Evolutionary conservation across 2,113 vertebrate genomes (phyloP).

Genomic region (Callipepla squamata): DNA sequence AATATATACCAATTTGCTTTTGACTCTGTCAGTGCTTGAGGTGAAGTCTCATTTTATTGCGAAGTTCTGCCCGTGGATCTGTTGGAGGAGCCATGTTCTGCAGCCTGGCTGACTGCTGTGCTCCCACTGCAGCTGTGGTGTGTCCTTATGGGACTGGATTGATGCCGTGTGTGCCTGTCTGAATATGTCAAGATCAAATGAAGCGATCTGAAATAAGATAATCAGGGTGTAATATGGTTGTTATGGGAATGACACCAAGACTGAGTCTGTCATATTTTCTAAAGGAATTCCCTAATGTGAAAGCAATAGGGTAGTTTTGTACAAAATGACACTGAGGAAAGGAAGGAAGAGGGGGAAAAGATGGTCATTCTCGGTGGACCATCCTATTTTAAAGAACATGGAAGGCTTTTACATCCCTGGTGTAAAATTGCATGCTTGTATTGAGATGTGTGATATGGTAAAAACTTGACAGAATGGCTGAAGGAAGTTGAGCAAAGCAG

Average conservation of each 20-base stretch:
- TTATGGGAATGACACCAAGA: not conserved
- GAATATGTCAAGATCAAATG: not conserved
- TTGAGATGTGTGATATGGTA: not conserved
- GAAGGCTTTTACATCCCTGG: not conserved
- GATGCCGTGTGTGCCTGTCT: not conserved
- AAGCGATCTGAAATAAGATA: not conserved
- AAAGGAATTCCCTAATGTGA: not conserved
- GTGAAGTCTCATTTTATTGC: not conserved
- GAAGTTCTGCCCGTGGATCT: not conserved
- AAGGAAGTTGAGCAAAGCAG: not conserved
- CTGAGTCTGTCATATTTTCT: not conserved
- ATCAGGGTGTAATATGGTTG: fast-evolving
- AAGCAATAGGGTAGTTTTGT: not conserved
- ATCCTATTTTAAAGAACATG: not conserved
- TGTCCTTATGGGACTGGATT: not conserved
- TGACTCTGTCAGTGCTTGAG: not conserved
- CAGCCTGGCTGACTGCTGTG: not conserved
- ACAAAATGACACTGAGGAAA: not conserved
- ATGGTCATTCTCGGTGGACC: not conserved
- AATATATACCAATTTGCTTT: not conserved
- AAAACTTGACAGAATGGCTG: not conserved
- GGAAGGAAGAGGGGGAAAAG: not conserved
- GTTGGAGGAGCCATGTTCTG: not conserved
- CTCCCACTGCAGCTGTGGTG: not conserved
- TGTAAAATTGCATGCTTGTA: not conserved